Base-by-base conservation (phyloP, 2,113 vertebrate genomes). In the Xiphophorus hellerii region DNA sequence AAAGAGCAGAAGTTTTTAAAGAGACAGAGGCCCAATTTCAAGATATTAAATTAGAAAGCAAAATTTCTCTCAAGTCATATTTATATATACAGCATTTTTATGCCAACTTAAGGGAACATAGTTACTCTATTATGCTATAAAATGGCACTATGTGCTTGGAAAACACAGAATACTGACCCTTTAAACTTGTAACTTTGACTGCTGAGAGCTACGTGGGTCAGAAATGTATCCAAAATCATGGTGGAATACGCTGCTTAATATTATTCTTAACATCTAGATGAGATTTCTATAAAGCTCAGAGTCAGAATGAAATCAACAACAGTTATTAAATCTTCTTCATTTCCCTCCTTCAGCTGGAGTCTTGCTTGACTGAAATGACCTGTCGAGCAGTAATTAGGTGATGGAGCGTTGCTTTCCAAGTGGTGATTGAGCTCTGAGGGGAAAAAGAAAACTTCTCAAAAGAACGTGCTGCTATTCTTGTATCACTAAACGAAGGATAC, bases 321-420 rank as follows among this genome's bases (percentile, higher is more conserved):
- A 68, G 51, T 29, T 76, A 74, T 84, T 88, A 67, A 76, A 62
- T 60, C 4, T 33, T 66, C 78, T 88, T 83, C 60, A 75, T 85
- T 70, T 78, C 66, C 64, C 37, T 13, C 62, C 51, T 10, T 62
- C 75, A 61, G 48, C 48, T 37, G 27, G 68, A 69, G 39, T 42
- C 84, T 81, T 31, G 31, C 62, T 74, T 73, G 31, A 77, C 33
- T 77, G 60, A 84, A 83, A 83, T 83, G 22, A 85, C 71, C 73
- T 87, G 86, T 84, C 90, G 74, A 17, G n/a, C 1, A 1, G 58
- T 84, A 87, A 88, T 88, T 73, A 71, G 68, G 35, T 74, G 74
- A 83, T 84, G 54, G 76, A 89, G 69, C 77, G 65, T 71, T 58
- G 1, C 54, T 69, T 80, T 39, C 71, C 29, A 70, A 72, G 63